Evolutionary conservation across 2,113 vertebrate species (phyloP), one percentile per base, ranked within the genome.

Genomic region (Pseudorectes ferrugineus): DNA sequence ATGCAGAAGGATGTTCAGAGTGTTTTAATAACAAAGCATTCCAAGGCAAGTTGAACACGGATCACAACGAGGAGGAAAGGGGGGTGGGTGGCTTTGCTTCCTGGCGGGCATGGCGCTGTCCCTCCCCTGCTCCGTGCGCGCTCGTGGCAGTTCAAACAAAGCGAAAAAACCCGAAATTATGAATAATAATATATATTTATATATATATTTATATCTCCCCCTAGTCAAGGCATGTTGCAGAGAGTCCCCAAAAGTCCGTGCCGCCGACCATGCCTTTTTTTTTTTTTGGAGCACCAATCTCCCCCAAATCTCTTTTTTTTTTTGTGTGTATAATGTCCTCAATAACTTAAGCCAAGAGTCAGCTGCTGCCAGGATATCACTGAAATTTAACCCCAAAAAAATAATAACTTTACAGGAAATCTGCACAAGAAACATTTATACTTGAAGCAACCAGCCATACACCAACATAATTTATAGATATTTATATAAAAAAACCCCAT

Each of bases 381-480:
- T 92, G 95, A 95, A 98, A 98, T 87, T 83, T 84, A 73, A 72
- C 97, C 89, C 12, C 12, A 83, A 52, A 70, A 89, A 46, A 15
- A 35, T 9, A 51, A 92, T 17, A 97, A 96, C 93, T 95, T 97
- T 94, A 97, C 95, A 98, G 96, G 96, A 96, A 96, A 97, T 97
- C 96, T 91, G 94, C 95, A 97, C 96, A 89, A 90, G 88, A 96
- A 98, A 98, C 78, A 72, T 81, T 97, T 95, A 95, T 96, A 97
- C 97, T 96, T 94, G 83, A 98, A 92, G 96, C 94, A 96, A 97
- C 95, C 97, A 79, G 97, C 94, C 95, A 72, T 94, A 97, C 96
- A 97, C 95, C 96, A 96, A 98, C 97, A 98, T 96, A 97, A 98
- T 97, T 96, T 97, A 96, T 97, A 98, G 98, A 71, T 92, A 92